phyloP scores from a whole-genome alignment of 2,113 vertebrate species.

The Alosa alosa region DNA sequence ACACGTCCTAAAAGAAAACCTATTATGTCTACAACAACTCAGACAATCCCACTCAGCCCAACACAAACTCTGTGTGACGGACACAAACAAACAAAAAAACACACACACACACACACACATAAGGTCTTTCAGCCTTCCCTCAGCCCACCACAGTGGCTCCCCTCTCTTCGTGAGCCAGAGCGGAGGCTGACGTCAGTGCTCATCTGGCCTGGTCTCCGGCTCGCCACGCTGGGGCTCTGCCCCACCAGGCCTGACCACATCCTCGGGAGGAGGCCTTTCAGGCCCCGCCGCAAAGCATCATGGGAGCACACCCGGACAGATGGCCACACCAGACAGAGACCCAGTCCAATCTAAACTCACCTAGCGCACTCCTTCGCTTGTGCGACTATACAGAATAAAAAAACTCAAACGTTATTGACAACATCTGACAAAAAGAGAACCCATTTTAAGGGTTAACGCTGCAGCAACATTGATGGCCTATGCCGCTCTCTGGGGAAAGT shows the following conservation, averaged over 20 bases:
- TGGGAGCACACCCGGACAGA: slow-evolving; percentile 24
- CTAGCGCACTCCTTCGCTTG: background rate
- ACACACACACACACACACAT: background rate
- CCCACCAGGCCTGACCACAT: background rate
- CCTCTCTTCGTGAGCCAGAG: background rate
- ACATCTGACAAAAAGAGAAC: background rate
- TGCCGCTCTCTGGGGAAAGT: background rate
- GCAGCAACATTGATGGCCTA: background rate
- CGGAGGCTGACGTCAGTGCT: background rate
- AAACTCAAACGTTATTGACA: background rate
- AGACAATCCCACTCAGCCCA: background rate
- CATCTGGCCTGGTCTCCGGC: background rate
- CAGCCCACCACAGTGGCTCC: slow-evolving; percentile 6
- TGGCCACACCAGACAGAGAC: slow-evolving; percentile 34
- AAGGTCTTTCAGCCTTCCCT: background rate
- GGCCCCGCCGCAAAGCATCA: slow-evolving; percentile 29
- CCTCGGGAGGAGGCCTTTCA: background rate
- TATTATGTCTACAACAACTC: background rate
- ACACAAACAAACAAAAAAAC: background rate
- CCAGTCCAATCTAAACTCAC: background rate
- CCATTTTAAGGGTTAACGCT: background rate
- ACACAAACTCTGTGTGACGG: background rate
- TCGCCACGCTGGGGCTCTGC: background rate
- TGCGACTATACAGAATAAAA: background rate
- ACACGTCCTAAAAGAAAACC: background rate